phyloP scores from a whole-genome alignment of 2,797 vertebrate genomes.

The Chloroceryle inda region DNA sequence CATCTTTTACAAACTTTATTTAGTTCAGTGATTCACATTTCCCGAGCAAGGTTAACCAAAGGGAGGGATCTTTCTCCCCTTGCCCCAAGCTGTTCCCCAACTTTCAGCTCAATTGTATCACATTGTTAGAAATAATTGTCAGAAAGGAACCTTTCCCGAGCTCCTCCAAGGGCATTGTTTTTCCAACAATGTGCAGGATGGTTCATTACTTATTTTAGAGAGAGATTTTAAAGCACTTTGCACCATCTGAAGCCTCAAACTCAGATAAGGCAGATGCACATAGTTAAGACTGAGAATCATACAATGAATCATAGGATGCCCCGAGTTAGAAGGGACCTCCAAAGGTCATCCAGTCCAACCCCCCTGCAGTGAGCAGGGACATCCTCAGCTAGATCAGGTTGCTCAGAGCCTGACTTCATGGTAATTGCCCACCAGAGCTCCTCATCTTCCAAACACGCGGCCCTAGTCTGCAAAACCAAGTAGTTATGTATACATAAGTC shows the following conservation, averaged over 20 bases:
- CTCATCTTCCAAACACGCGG: neutral
- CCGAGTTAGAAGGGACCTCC: too few relatives aligned
- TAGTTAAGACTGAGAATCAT: neutral
- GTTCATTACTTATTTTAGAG: neutral
- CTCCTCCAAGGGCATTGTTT: neutral
- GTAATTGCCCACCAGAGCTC: neutral
- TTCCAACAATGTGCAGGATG: neutral
- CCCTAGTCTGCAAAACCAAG: neutral
- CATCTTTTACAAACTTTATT: constrained; percentile 56
- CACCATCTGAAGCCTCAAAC: neutral
- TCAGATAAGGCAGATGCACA: neutral
- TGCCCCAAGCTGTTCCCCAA: neutral
- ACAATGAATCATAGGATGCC: too few relatives aligned
- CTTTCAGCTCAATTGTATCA: neutral
- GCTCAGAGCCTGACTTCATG: too few relatives aligned
- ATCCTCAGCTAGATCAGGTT: too few relatives aligned
- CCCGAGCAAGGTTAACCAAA: constrained; percentile 36
- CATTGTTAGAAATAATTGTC: neutral
- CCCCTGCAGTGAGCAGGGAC: too few relatives aligned
- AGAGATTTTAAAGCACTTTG: neutral
- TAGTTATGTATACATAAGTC: neutral
- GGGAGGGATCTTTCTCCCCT: neutral
- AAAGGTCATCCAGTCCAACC: too few relatives aligned
- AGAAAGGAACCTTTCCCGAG: constrained; percentile 11
- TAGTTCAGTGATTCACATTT: constrained; percentile 70